Conservation (phyloP, 2,888 invertebrate species). For the Chorisops tibialis region DNA sequence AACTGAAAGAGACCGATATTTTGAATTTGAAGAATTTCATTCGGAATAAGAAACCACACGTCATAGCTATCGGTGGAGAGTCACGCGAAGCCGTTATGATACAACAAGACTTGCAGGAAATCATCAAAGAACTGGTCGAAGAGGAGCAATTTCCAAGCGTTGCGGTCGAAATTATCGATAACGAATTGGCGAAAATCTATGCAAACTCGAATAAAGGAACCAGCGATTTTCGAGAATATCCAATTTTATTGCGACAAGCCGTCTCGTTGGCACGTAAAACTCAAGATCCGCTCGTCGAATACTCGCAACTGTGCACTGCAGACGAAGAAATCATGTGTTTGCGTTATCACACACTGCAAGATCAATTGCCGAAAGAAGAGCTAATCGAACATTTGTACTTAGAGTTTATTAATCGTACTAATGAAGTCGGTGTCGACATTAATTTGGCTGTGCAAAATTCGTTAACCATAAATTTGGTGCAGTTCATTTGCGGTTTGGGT, state of each 20-base stretch:
- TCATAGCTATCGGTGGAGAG: constrained; percentile 87
- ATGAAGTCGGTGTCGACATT: constrained; percentile 97
- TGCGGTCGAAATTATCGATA: constrained; percentile 88
- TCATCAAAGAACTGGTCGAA: constrained; percentile 70
- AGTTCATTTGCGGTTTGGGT: constrained; percentile 96
- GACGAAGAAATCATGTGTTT: constrained; percentile 97
- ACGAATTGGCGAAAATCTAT: constrained; percentile 89
- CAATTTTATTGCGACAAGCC: constrained; percentile 84
- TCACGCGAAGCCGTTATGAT: constrained; percentile 82
- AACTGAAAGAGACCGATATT: constrained; percentile 66
- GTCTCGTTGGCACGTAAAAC: constrained; percentile 87
- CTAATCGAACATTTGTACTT: constrained; percentile 78
- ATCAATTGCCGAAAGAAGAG: constrained; percentile 79
- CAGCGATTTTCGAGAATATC: constrained; percentile 90
- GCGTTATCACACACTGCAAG: constrained; percentile 83
- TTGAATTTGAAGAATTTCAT: constrained; percentile 76
- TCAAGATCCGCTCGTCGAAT: constrained; percentile 95
- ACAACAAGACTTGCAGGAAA: constrained; percentile 70
- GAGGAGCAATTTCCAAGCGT: constrained; percentile 85
- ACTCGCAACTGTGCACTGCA: constrained; percentile 90
- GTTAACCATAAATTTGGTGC: constrained; percentile 83
- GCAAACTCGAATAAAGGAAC: constrained; percentile 84
- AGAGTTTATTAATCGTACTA: constrained; percentile 92
- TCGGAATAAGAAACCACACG: constrained; percentile 86
- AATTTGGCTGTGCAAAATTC: constrained; percentile 88